phyloP scores from a whole-genome alignment of 2,888 invertebrate genomes.

The Andrena hattorfiana region DNA sequence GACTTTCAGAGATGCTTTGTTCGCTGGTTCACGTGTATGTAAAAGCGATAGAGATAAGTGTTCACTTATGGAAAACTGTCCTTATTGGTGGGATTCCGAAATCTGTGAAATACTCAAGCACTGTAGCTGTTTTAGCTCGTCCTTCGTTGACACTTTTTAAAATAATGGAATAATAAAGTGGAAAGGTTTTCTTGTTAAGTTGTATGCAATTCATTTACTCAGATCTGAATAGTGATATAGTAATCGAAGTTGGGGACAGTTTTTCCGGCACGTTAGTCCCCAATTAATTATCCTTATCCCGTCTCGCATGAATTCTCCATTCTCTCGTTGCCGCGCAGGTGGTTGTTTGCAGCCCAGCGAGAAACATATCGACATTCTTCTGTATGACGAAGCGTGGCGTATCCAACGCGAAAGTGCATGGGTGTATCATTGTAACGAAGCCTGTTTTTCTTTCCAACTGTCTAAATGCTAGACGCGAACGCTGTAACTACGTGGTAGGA shows the following conservation, averaged over 20 bases:
- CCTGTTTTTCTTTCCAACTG: conserved; percentile 50
- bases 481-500: background rate
- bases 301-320: conserved; percentile 40
- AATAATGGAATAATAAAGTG: background rate
- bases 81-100: background rate
- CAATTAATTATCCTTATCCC: conserved; percentile 45
- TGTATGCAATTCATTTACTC: background rate
- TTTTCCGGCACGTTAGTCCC: conserved; percentile 3
- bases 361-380: conserved; percentile 53
- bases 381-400: conserved; percentile 16
- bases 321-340: conserved; percentile 36
- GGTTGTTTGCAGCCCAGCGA: conserved; percentile 36
- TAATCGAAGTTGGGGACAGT: background rate
- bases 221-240: background rate
- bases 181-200: background rate
- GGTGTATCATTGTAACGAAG: conserved; percentile 27
- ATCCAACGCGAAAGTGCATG: conserved; percentile 11
- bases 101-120: background rate
- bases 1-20: too few species aligned
- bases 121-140: background rate
- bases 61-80: background rate
- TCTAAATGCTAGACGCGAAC: conserved; percentile 31
- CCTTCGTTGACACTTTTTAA: background rate
- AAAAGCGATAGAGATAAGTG: too few species aligned
- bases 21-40: too few species aligned